Conservation (phyloP, 92 coral and sea anemone genomes). For the Pocillopora meandrina region DNA sequence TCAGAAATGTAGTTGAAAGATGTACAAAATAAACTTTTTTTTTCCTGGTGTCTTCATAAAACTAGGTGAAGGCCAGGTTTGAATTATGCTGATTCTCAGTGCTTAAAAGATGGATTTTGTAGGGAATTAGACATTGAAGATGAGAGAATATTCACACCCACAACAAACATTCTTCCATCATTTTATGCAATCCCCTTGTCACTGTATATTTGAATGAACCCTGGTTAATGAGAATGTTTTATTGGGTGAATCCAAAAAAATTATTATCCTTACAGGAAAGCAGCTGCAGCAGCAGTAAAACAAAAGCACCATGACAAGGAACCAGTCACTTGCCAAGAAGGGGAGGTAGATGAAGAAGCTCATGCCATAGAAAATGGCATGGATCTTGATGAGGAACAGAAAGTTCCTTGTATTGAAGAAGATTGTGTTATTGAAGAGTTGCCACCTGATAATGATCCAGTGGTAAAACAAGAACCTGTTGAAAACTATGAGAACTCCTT, state of each 20-base stretch:
- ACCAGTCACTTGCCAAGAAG: not conserved
- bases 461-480: slow-evolving; percentile 26
- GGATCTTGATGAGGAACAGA: not conserved
- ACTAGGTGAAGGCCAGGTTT: no score
- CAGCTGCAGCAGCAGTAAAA: slow-evolving; percentile 17
- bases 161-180: no score
- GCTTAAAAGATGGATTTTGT: no score
- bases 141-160: no score
- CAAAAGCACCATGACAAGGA: not conserved
- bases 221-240: no score
- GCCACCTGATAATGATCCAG: not conserved
- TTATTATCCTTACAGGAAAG: slow-evolving; percentile 24
- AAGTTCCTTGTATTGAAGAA: slow-evolving; percentile 20
- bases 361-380: not conserved
- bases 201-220: not conserved
- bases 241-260: not conserved
- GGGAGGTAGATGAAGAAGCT: not conserved
- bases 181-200: not conserved
- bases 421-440: not conserved
- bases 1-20: no score
- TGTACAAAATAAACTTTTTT: no score
- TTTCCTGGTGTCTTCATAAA: not conserved
- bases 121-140: no score
- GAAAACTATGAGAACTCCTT: slow-evolving; percentile 41
- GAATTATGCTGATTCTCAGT: no score